Base-by-base conservation (phyloP, 1,140 invertebrate genomes). In the Penaeus vannamei region DNA sequence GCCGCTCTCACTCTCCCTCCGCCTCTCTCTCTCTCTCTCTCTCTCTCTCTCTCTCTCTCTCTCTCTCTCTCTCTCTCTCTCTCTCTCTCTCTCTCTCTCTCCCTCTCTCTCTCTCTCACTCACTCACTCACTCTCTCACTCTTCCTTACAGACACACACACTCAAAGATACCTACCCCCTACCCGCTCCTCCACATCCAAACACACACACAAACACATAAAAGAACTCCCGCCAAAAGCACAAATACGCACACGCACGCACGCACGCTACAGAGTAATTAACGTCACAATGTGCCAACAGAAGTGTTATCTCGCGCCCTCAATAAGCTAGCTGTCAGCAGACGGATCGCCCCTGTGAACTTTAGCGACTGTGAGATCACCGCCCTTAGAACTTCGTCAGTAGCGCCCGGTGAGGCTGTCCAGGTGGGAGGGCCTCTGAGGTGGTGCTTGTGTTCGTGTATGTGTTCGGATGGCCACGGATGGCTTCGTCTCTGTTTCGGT, bases 81-180 rank as follows among this genome's bases (percentile, higher is more conserved):
- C 36, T 5, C 32, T 36, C 2, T 66, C 61, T 46, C 26, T 64
- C 82, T 20, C 29, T 66, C 19, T 20, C 82, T 84, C 82, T 22
- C 29, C 22, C 26, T 66, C 82, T 60, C 59, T 32, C 29, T 36
- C 29, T 66, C 59, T 60, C 82, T 36, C 61, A 29, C 60, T 36
- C 61, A 42, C 61, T 62, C 60, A 20, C 29, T 66, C 61, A 29
- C 60, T 32, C 29, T 66, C 61, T 60, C 59, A 29, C 82, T 84
- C 82, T 64, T 29, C 36, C 60, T 84, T 29, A 32, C 60, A 76
- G 23, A 85, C 66, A 76, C 32, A 76, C 36, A 53, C 23, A 59
- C 66, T 46, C 32, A 72, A 3, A n/a, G 2, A 72, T 29, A 14
- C n/a, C 19, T 26, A 84, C 23, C 61, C 29, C 53, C 53, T 22